phyloP scores from a whole-genome alignment of 2,797 vertebrate species.

The Aulostomus chinensis region DNA sequence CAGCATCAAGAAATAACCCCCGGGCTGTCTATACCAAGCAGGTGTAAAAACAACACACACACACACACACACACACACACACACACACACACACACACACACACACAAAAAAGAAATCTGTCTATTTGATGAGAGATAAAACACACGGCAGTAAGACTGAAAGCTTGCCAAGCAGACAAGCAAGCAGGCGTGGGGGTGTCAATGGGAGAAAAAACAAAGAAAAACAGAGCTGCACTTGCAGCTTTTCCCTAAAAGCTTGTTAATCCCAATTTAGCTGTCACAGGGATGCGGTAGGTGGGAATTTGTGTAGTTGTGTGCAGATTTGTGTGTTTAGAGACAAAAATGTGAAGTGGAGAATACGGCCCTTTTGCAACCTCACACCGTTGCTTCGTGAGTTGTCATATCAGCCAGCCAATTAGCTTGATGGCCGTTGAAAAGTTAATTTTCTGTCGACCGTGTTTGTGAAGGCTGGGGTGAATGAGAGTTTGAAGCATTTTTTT shows the following conservation, averaged over 20 bases:
- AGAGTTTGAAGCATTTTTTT: conserved; percentile 6
- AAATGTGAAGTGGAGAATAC: conserved; percentile 27
- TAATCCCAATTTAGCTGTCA: conserved; percentile 72
- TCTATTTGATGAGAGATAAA: conserved; percentile 68
- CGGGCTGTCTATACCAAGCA: conserved; percentile 29
- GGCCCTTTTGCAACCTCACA: conserved; percentile 23
- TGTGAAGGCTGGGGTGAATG: conserved; percentile 8
- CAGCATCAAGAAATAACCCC: conserved; percentile 24
- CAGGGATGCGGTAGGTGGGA: conserved; percentile 51
- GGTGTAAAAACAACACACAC: conserved; percentile 16
- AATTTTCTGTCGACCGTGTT: conserved; percentile 41
- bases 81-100: too few species aligned
- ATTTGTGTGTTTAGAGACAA: background rate
- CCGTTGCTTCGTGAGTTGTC: conserved; percentile 41
- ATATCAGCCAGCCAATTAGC: conserved; percentile 58
- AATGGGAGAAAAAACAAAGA: conserved; percentile 57
- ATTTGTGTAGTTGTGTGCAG: conserved; percentile 13
- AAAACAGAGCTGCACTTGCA: conserved; percentile 51
- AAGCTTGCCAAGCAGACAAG: conserved; percentile 28
- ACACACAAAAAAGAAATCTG: conserved; percentile 25
- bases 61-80: background rate
- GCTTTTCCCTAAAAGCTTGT: conserved; percentile 67
- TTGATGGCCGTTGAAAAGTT: conserved; percentile 55
- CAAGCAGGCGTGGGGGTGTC: conserved; percentile 40
- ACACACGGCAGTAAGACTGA: conserved; percentile 47